Percentiles rank a stretch among this genome's conserved stretches.
Evolutionary conservation across 2,797 vertebrate species (phyloP).

Genomic region (Etheostoma perlongum): DNA sequence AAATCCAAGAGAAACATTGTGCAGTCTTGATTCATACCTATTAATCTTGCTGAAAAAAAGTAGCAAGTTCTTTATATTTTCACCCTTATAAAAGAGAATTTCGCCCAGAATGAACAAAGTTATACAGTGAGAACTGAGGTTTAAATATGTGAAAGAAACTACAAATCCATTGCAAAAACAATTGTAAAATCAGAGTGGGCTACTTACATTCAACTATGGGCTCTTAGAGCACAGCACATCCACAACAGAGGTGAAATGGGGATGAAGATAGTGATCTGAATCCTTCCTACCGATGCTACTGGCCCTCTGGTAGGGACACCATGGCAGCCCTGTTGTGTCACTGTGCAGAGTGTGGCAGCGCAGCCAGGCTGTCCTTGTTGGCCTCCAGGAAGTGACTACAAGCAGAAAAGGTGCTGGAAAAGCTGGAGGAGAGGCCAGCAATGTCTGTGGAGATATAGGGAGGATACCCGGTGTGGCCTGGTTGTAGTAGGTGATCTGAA

Average conservation of each 20-base stretch:
- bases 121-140: constrained; percentile 1
- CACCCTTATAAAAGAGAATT: background rate
- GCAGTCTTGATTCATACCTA: constrained; percentile 20
- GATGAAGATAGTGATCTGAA: background rate
- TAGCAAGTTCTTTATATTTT: background rate
- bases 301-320: constrained; percentile 11
- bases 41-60: constrained; percentile 34
- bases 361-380: constrained; percentile 85
- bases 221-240: constrained; percentile 4
- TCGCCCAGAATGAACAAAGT: constrained; percentile 3
- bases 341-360: constrained; percentile 45
- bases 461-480: constrained; percentile 92
- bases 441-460: constrained; percentile 93
- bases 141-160: constrained; percentile 3
- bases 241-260: background rate
- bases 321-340: constrained; percentile 20
- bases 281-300: constrained; percentile 19
- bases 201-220: constrained; percentile 12
- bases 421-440: constrained; percentile 91
- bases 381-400: constrained; percentile 91
- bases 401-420: constrained; percentile 88
- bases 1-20: constrained; percentile 18
- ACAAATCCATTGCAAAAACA: background rate
- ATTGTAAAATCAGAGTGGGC: constrained; percentile 1
- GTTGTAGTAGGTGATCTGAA: constrained; percentile 96